Evolutionary conservation across 2,113 vertebrate species (phyloP).

Genomic region (Oenanthe oenanthe): DNA sequence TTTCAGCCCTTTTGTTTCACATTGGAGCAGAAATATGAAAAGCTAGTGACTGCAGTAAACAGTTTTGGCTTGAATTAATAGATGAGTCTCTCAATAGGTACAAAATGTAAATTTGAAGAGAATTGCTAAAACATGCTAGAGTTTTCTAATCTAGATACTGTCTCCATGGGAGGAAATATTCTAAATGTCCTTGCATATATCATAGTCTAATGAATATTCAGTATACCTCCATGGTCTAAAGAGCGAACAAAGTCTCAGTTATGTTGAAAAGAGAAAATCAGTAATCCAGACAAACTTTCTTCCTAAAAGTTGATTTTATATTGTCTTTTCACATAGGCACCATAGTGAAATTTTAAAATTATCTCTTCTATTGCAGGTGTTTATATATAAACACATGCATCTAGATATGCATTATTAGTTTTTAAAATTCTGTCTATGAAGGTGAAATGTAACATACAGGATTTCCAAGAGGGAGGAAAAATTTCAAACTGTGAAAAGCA

Average conservation of each 20-base stretch:
- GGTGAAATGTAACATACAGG: not conserved
- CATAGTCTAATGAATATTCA: slow-evolving; percentile 10
- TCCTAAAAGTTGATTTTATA: not conserved
- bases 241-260: not conserved
- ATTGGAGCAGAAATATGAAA: not conserved
- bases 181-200: not conserved
- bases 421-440: not conserved
- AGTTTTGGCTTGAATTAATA: not conserved
- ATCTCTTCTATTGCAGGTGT: not conserved
- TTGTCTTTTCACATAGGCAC: not conserved
- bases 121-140: not conserved
- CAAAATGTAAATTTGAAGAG: not conserved
- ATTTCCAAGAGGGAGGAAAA: not conserved
- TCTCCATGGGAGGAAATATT: not conserved
- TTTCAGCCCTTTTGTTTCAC: not conserved
- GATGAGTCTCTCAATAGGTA: not conserved
- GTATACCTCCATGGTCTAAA: not conserved
- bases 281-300: not conserved
- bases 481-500: not conserved
- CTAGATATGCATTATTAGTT: not conserved
- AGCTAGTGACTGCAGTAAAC: not conserved
- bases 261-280: not conserved
- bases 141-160: not conserved
- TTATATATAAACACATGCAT: not conserved
- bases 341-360: not conserved